Percentiles rank a stretch among this genome's conserved stretches.
phyloP scores from a whole-genome alignment of 2,113 vertebrate species.

The Chrysochloris asiatica region DNA sequence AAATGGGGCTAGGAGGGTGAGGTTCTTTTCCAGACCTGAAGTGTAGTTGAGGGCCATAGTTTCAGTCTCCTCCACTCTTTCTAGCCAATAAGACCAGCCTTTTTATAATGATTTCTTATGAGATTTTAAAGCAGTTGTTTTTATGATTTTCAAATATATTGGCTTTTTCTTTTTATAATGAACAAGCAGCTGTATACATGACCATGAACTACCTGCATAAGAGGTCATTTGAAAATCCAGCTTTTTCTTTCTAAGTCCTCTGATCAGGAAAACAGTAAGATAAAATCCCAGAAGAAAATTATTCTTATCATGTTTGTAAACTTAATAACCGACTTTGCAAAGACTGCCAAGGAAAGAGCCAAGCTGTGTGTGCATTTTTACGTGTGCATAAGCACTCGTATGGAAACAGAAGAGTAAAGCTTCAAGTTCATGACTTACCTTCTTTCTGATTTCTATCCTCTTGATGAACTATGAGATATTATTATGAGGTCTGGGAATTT shows the following conservation, averaged over 20 bases:
- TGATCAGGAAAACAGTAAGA: slow-evolving; percentile 30
- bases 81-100: too few relatives aligned
- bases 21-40: too few relatives aligned
- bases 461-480: background rate
- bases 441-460: slow-evolving; percentile 16
- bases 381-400: too few relatives aligned
- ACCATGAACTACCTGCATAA: slow-evolving; percentile 30
- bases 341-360: background rate
- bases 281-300: background rate
- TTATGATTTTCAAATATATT: slow-evolving; percentile 57
- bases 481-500: slow-evolving; percentile 19
- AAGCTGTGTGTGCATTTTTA: background rate
- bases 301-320: slow-evolving; percentile 38
- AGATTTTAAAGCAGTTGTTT: slow-evolving; percentile 22
- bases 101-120: slow-evolving; percentile 19
- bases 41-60: too few relatives aligned
- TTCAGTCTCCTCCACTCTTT: too few relatives aligned
- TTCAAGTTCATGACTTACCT: background rate
- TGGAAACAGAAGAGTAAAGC: background rate
- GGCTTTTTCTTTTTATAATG: background rate
- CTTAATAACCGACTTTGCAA: slow-evolving; percentile 11
- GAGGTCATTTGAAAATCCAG: slow-evolving; percentile 31
- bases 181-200: slow-evolving; percentile 39
- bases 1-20: too few relatives aligned
- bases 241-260: background rate